A percentile compares a stretch with the other conserved stretches of the same genome.
phyloP scores from a whole-genome alignment of 2,797 vertebrate genomes.

The Acridotheres tristis region DNA sequence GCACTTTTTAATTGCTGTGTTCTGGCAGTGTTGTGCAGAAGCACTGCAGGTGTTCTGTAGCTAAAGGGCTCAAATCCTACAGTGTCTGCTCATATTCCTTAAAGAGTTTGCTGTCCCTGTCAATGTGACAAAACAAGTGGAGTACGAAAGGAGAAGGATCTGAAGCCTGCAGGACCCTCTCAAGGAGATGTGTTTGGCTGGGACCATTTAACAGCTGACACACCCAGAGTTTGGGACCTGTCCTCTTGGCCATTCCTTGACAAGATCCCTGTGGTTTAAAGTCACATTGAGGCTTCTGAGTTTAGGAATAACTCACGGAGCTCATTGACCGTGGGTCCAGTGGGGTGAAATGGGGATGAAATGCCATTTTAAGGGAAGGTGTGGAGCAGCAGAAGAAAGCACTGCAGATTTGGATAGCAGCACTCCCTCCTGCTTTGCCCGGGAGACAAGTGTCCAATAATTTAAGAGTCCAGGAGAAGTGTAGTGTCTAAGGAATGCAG shows the following conservation, averaged over 20 bases:
- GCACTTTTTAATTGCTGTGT: background rate
- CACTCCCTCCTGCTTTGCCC: background rate
- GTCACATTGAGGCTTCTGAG: background rate
- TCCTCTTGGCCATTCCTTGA: background rate
- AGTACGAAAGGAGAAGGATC: background rate
- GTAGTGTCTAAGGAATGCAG: background rate
- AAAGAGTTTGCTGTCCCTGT: background rate
- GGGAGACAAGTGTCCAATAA: background rate
- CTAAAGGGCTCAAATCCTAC: background rate
- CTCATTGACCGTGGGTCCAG: background rate
- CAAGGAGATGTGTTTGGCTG: background rate
- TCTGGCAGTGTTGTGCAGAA: background rate
- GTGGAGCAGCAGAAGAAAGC: background rate
- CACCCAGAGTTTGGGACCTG: background rate
- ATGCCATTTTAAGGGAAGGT: background rate
- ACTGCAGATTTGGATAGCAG: background rate
- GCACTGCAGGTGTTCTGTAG: background rate
- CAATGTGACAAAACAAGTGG: accelerated
- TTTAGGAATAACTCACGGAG: background rate
- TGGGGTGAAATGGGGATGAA: background rate
- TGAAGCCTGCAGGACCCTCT: background rate
- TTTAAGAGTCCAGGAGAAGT: background rate
- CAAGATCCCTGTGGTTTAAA: background rate
- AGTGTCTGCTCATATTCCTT: background rate
- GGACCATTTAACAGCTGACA: background rate